A percentile compares a stretch with the other conserved stretches of the same genome.
Evolutionary conservation across 2,888 invertebrate genomes (phyloP).

Genomic region (Caenorhabditis sp.): DNA sequence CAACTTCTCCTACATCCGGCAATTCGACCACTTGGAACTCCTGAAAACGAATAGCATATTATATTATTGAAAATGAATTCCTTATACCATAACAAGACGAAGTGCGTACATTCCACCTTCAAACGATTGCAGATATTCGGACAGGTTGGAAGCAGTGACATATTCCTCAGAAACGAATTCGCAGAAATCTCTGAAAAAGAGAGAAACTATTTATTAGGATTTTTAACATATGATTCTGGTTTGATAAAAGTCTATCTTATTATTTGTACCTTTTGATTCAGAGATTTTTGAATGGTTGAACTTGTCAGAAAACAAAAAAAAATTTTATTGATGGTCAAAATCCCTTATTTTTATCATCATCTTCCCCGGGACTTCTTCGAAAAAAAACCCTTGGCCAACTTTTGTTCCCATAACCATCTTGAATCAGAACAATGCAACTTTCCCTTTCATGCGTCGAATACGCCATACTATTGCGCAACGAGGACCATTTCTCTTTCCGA

Average conservation of each 20-base stretch:
- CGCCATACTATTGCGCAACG: not conserved
- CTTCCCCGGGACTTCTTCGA: no score
- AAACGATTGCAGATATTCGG: slow-evolving; percentile 56
- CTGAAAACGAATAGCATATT: slow-evolving; percentile 22
- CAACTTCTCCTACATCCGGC: slow-evolving; percentile 67
- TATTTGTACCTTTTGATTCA: no score
- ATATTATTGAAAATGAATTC: not conserved
- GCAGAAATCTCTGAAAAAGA: slow-evolving; percentile 54
- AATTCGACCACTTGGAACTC: slow-evolving; percentile 69
- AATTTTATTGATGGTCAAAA: no score
- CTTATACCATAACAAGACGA: slow-evolving; percentile 49
- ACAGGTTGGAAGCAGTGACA: slow-evolving; percentile 43
- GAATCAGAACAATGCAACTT: slow-evolving; percentile 2
- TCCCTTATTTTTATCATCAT: no score
- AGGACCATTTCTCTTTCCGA: slow-evolving; percentile 44
- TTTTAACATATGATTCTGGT: not conserved
- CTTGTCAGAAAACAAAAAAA: no score
- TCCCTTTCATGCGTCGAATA: slow-evolving; percentile 2
- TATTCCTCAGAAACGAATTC: slow-evolving; percentile 41
- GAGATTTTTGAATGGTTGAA: no score
- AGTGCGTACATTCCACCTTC: slow-evolving; percentile 65
- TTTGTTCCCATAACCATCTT: not conserved
- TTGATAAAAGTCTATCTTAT: no score
- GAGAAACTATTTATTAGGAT: not conserved
- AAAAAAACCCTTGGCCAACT: not conserved